These are phyloP conservation scores for Craniophora ligustri DNA, from an alignment of 2,888 invertebrate genomes.

Conservation along the genomic window DNA sequence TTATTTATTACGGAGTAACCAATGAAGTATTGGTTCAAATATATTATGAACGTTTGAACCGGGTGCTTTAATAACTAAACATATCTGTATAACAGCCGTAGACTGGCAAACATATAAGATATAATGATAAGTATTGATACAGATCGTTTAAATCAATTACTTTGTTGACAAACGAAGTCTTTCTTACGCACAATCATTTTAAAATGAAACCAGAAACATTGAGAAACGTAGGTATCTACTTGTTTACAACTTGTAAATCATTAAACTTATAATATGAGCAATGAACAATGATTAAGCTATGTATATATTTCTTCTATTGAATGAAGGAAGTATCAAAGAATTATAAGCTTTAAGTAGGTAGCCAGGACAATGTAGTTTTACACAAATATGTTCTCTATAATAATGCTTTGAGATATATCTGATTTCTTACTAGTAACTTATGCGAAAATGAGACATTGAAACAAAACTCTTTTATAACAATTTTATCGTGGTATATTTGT, in stretches of 20 bases:
- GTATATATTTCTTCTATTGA: neutral
- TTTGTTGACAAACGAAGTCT: constrained; percentile 26
- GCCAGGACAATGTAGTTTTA: neutral
- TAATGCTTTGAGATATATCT: constrained; percentile 3
- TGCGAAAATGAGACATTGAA: no score
- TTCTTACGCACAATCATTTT: constrained; percentile 36
- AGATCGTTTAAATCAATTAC: constrained; percentile 29
- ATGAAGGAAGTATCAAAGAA: constrained; percentile 1
- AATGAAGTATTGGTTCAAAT: constrained; percentile 17
- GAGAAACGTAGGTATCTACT: constrained; percentile 8
- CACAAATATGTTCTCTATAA: neutral
- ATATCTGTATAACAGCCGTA: constrained; percentile 5
- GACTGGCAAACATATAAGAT: constrained; percentile 21
- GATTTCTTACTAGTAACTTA: no score
- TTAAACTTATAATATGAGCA: constrained; percentile 12
- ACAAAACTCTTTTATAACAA: no score
- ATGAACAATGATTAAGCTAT: no score
- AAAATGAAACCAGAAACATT: constrained; percentile 19
- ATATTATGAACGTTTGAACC: constrained; percentile 1
- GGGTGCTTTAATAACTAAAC: constrained; percentile 16
- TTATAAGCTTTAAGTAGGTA: no score
- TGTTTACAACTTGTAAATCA: constrained; percentile 24
- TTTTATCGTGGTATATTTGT: no score
- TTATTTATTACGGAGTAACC: constrained; percentile 10
- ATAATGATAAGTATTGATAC: neutral